Conservation (phyloP, 2,888 invertebrate species). For the Meteorus cinctellus region DNA sequence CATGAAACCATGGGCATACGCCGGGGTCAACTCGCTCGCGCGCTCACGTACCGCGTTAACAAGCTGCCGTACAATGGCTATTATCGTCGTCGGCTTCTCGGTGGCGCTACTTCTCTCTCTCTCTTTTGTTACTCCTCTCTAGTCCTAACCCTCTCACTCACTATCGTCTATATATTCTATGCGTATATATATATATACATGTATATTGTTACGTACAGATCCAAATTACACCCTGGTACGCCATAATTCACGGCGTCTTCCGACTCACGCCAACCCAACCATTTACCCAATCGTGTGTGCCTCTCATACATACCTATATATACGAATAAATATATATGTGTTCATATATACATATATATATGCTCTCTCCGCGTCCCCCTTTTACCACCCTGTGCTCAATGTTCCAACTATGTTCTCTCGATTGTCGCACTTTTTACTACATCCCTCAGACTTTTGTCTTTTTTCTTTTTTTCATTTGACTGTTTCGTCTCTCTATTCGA, state of each 20-base stretch:
- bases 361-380: not conserved
- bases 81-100: constrained; percentile 58
- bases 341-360: not conserved
- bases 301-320: constrained; percentile 10
- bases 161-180: constrained; percentile 7
- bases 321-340: not conserved
- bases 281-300: constrained; percentile 32
- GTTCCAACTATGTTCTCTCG: constrained; percentile 36
- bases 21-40: constrained; percentile 47
- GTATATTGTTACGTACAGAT: constrained; percentile 41
- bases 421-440: constrained; percentile 41
- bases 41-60: constrained; percentile 57
- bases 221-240: constrained; percentile 43
- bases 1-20: constrained; percentile 45
- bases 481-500: constrained; percentile 1
- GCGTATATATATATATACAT: constrained; percentile 1
- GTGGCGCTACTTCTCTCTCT: constrained; percentile 17
- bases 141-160: not conserved
- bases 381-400: not conserved
- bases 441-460: not conserved
- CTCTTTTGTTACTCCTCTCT: not conserved
- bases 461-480: not conserved
- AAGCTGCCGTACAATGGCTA: constrained; percentile 58
- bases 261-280: constrained; percentile 12
- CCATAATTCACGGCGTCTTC: constrained; percentile 45